phyloP scores from a whole-genome alignment of 2,113 vertebrate genomes.

The Trachemys scripta region DNA sequence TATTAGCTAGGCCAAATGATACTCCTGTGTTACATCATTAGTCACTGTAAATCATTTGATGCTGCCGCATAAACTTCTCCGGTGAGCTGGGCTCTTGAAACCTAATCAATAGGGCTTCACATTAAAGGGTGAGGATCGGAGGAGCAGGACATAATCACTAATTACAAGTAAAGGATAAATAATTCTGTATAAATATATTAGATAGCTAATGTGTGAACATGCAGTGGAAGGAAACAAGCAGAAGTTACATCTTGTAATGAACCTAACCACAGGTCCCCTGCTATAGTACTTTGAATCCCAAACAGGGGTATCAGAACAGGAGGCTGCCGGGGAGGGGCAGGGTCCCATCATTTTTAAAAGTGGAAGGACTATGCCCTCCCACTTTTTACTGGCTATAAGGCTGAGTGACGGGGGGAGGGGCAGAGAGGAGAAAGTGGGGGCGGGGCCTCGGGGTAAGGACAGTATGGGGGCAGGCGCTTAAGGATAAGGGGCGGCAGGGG shows the following conservation, averaged over 20 bases:
- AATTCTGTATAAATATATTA: neutral
- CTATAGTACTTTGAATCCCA: neutral
- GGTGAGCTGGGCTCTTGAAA: conserved; percentile 12
- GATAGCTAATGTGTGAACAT: neutral
- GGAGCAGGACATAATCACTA: conserved; percentile 10
- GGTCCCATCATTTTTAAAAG: no score
- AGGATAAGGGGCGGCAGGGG: no score
- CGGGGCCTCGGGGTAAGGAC: no score
- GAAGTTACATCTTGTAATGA: conserved; percentile 29
- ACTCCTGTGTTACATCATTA: conserved; percentile 28
- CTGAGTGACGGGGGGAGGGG: no score
- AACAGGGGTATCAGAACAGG: no score
- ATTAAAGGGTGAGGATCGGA: conserved; percentile 43
- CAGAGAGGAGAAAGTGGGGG: no score
- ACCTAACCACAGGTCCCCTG: neutral
- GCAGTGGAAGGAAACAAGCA: conserved; percentile 5
- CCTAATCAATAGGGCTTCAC: conserved; percentile 37
- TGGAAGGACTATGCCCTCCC: no score
- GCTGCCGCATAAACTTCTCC: conserved; percentile 43
- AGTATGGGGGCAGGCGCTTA: no score
- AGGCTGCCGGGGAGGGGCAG: no score
- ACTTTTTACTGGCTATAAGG: no score
- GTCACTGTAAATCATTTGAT: conserved; percentile 57
- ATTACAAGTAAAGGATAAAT: conserved; percentile 51
- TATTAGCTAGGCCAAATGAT: conserved; percentile 36